Conservation (phyloP, 2,113 vertebrate species). For the Chaenocephalus aceratus region DNA sequence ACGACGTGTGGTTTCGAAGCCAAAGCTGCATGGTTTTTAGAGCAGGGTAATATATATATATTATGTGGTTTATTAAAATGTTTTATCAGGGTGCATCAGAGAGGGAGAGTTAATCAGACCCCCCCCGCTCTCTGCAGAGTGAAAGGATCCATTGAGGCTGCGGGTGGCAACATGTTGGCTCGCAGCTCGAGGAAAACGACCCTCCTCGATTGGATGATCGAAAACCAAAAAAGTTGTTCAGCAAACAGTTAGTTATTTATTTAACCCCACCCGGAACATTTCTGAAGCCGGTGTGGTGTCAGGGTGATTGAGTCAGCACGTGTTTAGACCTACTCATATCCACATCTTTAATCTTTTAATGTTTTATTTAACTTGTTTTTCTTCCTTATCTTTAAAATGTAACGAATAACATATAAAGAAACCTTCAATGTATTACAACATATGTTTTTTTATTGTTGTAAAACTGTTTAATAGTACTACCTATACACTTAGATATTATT, state of each 20-base stretch:
- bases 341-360: neutral
- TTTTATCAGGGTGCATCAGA: constrained; percentile 44
- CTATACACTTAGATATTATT: no score
- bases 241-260: constrained; percentile 64
- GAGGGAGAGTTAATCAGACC: constrained; percentile 33
- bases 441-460: no score
- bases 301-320: constrained; percentile 57
- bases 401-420: neutral
- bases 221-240: constrained; percentile 72
- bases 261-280: constrained; percentile 37
- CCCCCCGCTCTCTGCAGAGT: constrained; percentile 50
- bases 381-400: neutral
- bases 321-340: constrained; percentile 17
- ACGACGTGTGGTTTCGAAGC: no score
- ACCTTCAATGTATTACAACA: no score
- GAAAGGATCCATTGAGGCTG: constrained; percentile 77
- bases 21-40: neutral
- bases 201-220: constrained; percentile 66
- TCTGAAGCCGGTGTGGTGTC: neutral
- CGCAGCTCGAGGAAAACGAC: constrained; percentile 59
- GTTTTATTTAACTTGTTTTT: constrained; percentile 16
- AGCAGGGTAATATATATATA: constrained; percentile 30
- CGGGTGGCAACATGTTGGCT: constrained; percentile 77
- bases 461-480: no score
- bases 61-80: constrained; percentile 20